A percentile compares a stretch with the other conserved stretches of the same genome.
Evolutionary conservation across 2,113 vertebrate species (phyloP).

Genomic region (Cyphomyrus discorhynchus): DNA sequence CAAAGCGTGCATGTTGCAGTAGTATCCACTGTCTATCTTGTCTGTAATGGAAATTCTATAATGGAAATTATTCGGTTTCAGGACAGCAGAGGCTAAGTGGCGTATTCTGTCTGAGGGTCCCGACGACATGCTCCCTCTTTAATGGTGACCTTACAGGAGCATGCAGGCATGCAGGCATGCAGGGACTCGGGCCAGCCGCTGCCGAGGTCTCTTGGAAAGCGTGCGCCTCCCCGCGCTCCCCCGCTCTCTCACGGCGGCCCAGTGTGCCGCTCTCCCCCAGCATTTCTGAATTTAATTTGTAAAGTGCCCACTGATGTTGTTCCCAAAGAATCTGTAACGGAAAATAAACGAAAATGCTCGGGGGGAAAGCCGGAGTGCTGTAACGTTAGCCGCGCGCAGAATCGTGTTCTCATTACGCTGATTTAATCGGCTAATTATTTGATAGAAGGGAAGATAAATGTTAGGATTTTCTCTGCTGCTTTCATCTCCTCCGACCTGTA

Average conservation of each 20-base stretch:
- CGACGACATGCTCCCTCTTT: not conserved
- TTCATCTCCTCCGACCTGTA: not conserved
- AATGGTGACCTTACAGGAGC: not conserved
- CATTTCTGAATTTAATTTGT: conserved; percentile 9
- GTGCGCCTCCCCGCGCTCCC: not conserved
- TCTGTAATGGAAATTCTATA: not conserved
- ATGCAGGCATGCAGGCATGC: not conserved
- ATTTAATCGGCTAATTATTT: conserved; percentile 12
- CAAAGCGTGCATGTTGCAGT: not conserved
- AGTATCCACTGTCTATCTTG: not conserved
- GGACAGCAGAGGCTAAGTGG: not conserved
- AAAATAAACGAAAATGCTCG: not conserved
- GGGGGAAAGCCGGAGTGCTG: not conserved
- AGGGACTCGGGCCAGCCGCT: not conserved
- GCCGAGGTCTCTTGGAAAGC: not conserved
- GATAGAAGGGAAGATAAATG: conserved; percentile 8
- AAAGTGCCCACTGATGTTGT: conserved; percentile 18
- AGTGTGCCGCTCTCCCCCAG: not conserved
- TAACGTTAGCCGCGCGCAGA: not conserved
- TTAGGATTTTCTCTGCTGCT: not conserved
- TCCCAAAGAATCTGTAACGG: not conserved
- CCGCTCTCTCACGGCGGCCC: not conserved
- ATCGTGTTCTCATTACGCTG: conserved; percentile 21
- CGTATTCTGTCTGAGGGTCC: not conserved
- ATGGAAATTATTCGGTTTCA: not conserved